Conservation (phyloP, 35 echinoderm and acorn worm genomes). For the Apostichopus californicus region DNA sequence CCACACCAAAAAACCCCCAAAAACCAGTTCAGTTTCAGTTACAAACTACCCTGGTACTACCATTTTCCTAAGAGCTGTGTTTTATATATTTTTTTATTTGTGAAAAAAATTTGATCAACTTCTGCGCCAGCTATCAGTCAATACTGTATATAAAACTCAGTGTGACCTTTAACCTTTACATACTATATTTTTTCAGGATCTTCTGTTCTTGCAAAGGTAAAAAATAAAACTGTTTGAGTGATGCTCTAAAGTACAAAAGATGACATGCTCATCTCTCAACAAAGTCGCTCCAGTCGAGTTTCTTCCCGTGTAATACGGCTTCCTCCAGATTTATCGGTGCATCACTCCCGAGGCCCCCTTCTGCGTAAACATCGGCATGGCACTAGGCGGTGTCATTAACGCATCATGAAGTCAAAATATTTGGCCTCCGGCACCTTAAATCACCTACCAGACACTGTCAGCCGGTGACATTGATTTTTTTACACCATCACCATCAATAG, state of each 20-base stretch:
- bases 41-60: no score
- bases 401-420: slow-evolving; percentile 22
- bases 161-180: neutral
- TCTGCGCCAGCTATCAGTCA: neutral
- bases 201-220: neutral
- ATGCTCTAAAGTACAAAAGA: neutral
- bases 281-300: neutral
- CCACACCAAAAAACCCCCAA: no score
- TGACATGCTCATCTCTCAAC: neutral
- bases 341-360: slow-evolving; percentile 4
- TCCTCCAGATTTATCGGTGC: neutral
- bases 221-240: slow-evolving; percentile 5
- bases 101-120: neutral
- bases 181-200: neutral
- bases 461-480: neutral
- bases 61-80: no score
- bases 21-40: no score
- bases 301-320: neutral
- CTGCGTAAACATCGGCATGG: slow-evolving; percentile 28
- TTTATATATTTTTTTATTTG: no score
- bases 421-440: slow-evolving; percentile 40
- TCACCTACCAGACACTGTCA: slow-evolving; percentile 27
- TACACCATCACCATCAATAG: slow-evolving; percentile 17
- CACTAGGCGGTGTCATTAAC: slow-evolving; percentile 7
- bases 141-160: neutral